Evolutionary conservation across 2,888 invertebrate species (phyloP).

Genomic region (Agrochola macilenta): DNA sequence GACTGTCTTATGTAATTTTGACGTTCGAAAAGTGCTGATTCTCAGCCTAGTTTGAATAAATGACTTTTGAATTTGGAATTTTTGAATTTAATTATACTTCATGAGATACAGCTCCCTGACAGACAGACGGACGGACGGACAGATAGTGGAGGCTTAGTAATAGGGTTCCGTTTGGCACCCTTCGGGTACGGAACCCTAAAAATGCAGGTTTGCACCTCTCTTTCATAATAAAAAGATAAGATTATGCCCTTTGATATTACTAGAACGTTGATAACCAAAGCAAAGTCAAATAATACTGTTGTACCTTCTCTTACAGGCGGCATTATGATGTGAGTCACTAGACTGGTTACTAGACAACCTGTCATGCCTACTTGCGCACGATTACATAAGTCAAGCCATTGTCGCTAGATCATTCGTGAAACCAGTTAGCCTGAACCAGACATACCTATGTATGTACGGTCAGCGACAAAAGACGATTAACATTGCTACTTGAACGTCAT

Average conservation of each 20-base stretch:
- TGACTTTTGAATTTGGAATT: no score
- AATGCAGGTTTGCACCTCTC: neutral
- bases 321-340: neutral
- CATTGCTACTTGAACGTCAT: neutral
- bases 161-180: no score
- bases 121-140: no score
- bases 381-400: constrained; percentile 12
- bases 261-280: neutral
- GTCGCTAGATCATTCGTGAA: neutral
- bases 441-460: neutral
- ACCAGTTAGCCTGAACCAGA: neutral
- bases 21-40: no score
- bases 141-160: no score
- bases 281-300: neutral
- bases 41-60: no score
- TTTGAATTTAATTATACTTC: no score
- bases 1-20: no score
- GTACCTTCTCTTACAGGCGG: neutral
- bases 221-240: neutral
- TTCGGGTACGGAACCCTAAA: no score
- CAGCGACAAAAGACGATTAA: neutral
- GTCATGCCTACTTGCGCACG: neutral
- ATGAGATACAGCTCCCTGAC: no score
- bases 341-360: neutral
- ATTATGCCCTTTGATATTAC: neutral